Conservation (phyloP, 2,797 vertebrate genomes). For the Sylvilagus floridanus region DNA sequence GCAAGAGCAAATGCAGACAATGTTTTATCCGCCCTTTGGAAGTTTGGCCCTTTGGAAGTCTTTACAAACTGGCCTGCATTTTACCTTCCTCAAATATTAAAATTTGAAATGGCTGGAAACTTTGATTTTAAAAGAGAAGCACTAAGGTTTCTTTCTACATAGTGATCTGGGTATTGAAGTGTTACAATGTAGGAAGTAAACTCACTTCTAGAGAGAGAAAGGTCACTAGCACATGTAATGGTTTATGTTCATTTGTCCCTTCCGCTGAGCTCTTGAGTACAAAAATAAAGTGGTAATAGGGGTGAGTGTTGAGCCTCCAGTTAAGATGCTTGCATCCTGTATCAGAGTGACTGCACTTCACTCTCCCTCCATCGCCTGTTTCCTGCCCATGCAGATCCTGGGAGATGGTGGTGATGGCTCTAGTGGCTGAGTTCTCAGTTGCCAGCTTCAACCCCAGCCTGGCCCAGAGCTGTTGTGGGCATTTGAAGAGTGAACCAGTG, state of each 20-base stretch:
- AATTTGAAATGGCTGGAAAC: conserved; percentile 24
- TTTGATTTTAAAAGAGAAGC: conserved; percentile 32
- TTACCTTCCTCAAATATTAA: conserved; percentile 26
- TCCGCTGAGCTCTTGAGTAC: background rate
- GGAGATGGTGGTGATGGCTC: too few relatives aligned
- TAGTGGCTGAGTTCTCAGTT: too few relatives aligned
- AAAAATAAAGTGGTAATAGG: conserved; percentile 30
- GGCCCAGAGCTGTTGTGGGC: too few relatives aligned
- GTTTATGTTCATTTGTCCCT: background rate
- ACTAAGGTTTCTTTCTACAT: conserved; percentile 28
- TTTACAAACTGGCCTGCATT: conserved; percentile 46
- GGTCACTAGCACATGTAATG: background rate
- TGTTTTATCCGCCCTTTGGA: background rate
- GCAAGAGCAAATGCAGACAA: background rate
- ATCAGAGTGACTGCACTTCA: too few relatives aligned
- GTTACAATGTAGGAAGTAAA: conserved; percentile 32
- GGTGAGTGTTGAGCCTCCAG: too few relatives aligned
- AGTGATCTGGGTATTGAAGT: conserved; percentile 12
- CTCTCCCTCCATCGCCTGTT: too few relatives aligned
- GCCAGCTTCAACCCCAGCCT: too few relatives aligned
- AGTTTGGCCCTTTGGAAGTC: conserved; percentile 9
- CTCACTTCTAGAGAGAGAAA: background rate
- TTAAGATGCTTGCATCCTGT: too few relatives aligned
- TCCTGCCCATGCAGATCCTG: too few relatives aligned
- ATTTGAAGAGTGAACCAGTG: too few relatives aligned